Conservation (phyloP, 37 sponge, comb jelly and placozoan genomes). For the Crambe crambe region DNA sequence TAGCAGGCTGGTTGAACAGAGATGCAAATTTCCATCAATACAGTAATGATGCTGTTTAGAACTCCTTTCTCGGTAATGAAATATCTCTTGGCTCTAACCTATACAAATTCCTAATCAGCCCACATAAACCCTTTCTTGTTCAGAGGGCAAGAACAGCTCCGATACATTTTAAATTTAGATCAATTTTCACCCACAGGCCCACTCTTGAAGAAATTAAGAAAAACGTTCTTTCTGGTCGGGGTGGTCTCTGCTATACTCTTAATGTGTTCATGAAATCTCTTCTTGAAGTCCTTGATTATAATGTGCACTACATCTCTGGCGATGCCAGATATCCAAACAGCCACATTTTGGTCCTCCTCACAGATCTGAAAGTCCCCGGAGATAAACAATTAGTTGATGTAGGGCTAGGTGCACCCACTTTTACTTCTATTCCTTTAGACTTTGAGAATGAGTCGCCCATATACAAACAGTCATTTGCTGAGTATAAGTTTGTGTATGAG, state of each 20-base stretch:
- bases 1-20: too few species aligned
- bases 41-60: too few species aligned
- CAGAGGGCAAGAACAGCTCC: too few species aligned
- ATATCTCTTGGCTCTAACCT: too few species aligned
- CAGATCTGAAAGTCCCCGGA: conserved; percentile 3
- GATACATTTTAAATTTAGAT: too few species aligned
- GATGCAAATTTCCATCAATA: too few species aligned
- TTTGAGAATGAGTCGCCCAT: conserved; percentile 53
- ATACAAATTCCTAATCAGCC: too few species aligned
- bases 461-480: conserved; percentile 36
- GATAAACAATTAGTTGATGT: conserved; percentile 36
- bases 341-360: conserved; percentile 27
- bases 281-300: conserved; percentile 42
- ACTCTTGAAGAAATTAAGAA: conserved; percentile 30
- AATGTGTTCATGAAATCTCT: conserved; percentile 39
- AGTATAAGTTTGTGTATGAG: conserved; percentile 46
- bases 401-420: conserved; percentile 50
- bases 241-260: conserved; percentile 66
- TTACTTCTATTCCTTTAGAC: conserved; percentile 47
- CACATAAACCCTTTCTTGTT: too few species aligned
- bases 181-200: conserved; percentile 11
- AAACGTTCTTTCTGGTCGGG: conserved; percentile 21
- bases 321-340: background rate
- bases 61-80: too few species aligned
- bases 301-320: conserved; percentile 6